Base-by-base conservation (phyloP, 2,888 invertebrate genomes). In the Zele albiditarsus region DNA sequence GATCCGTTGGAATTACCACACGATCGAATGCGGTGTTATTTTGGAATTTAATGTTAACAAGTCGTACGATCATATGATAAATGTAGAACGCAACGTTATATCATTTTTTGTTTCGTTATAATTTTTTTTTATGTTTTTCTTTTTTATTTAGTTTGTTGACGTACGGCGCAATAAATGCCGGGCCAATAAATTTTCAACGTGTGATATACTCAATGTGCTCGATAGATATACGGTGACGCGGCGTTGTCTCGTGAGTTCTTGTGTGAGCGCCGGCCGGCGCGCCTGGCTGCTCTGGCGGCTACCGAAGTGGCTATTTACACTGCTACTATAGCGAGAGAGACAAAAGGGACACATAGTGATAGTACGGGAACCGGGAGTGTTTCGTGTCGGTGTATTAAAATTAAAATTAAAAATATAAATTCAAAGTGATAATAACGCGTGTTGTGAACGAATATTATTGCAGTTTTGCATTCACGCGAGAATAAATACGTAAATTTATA, bases 61-160 rank as follows among this genome's bases (percentile, higher is more conserved):
- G 78, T 77, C 77, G 78, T 77, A 73, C 81, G 80, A 79, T 82
- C 82, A 85, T 85, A 85, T 87, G 86, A 87, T 87, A 84, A 84
- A 87, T 87, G 87, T 87, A 87, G 87, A 82, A 82, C 81, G 80
- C 82, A 80, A 74, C 77, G 77, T 71, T 69, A 62, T 14, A 80
- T 73, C 76, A 76, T 71, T 67, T 80, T 84, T 82, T 82, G 81
- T 78, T 80, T 71, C 71, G n/a, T 71, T 75, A 73, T n/a, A 25
- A 49, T 71, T 80, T 79, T 80, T 82, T 81, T 75, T 73, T 79
- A 82, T 81, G 78, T 71, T 77, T 73, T 77, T 73, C 75, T 63
- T 72, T 23, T 42, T 33, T 57, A 12, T 10, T 68, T 27, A 14
- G 53, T 53, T 58, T 38, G 31, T 69, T 69, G 38, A 25, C 58